Evolutionary conservation across 2,113 vertebrate genomes (phyloP).

Genomic region (Upupa epops): DNA sequence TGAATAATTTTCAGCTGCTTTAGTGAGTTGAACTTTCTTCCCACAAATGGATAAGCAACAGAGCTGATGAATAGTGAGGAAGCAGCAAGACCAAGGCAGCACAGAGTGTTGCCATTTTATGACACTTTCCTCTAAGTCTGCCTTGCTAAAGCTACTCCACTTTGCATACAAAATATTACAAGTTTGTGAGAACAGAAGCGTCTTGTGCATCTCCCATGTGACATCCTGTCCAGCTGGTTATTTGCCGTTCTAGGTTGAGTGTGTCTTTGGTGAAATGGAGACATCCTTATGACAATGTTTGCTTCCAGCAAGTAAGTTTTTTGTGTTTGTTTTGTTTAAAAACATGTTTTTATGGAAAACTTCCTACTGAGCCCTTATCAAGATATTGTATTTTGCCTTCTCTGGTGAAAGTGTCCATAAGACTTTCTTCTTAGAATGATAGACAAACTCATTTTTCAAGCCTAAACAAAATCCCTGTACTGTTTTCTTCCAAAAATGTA

Average conservation of each 20-base stretch:
- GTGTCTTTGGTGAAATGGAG: neutral
- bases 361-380: neutral
- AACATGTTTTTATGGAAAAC: neutral
- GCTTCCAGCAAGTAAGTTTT: neutral
- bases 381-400: neutral
- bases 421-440: neutral
- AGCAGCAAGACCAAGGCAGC: neutral
- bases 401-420: neutral
- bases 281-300: neutral
- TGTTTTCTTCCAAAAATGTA: neutral
- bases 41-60: neutral
- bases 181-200: neutral
- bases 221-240: neutral
- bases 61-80: neutral
- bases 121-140: neutral
- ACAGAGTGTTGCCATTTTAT: neutral
- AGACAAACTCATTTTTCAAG: neutral
- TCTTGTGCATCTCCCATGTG: neutral
- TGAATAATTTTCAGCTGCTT: neutral
- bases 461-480: neutral
- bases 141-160: neutral
- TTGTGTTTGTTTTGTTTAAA: neutral
- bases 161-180: neutral
- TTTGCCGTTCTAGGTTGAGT: neutral
- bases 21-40: neutral